Percentiles rank a stretch among this genome's conserved stretches.
Conservation (phyloP, 2,888 invertebrate species). For the Dryadula phaetusa region DNA sequence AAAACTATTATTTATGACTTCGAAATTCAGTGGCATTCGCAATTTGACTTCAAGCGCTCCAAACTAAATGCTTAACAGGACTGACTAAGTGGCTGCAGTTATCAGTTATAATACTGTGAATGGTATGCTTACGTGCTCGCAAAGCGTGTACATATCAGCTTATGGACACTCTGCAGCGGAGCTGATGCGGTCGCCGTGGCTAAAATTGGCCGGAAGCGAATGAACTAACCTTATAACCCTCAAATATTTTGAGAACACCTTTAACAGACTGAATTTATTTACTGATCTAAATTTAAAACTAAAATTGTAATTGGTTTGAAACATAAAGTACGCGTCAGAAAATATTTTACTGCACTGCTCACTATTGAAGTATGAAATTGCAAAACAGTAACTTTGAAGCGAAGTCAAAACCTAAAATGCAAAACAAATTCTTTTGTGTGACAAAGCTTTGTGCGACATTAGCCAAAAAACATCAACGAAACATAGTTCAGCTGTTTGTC, state of each 20-base stretch:
- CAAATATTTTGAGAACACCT: background rate
- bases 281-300: too few relatives aligned
- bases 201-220: too few relatives aligned
- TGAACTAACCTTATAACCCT: background rate
- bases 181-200: too few relatives aligned
- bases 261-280: background rate
- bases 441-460: constrained; percentile 16
- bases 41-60: too few relatives aligned
- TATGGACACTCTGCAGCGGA: too few relatives aligned
- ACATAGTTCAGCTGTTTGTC: background rate
- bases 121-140: too few relatives aligned
- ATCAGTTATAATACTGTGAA: too few relatives aligned
- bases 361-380: constrained; percentile 1
- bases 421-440: constrained; percentile 9
- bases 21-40: too few relatives aligned
- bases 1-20: too few relatives aligned
- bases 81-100: too few relatives aligned
- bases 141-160: too few relatives aligned
- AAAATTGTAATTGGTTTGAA: background rate
- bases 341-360: background rate
- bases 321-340: background rate
- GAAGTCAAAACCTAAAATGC: constrained; percentile 8
- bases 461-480: constrained; percentile 16
- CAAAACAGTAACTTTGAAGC: background rate
- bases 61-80: too few relatives aligned